Percentiles rank a stretch among this genome's conserved stretches.
phyloP scores from a whole-genome alignment of 2,888 invertebrate genomes.

The Nemapogon koenigi region DNA sequence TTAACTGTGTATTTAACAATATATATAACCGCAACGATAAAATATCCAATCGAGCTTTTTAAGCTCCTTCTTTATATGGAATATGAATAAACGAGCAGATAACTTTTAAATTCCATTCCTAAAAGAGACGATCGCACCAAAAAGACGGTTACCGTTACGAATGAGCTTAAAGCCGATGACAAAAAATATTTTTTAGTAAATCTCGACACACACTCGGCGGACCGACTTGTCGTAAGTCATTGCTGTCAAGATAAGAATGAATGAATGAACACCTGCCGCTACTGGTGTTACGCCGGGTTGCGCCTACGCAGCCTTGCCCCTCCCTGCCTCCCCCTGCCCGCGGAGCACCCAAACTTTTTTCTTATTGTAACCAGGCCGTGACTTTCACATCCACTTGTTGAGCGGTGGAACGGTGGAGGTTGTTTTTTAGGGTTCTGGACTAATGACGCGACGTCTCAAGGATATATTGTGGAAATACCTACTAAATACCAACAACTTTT shows the following conservation, averaged over 20 bases:
- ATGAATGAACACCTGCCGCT: conserved; percentile 61
- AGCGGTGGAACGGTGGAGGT: too few species aligned
- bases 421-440: too few species aligned
- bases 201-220: conserved; percentile 33
- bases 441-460: too few species aligned
- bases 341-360: not conserved
- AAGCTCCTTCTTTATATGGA: conserved; percentile 7
- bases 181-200: conserved; percentile 47
- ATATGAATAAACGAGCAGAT: conserved; percentile 33
- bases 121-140: conserved; percentile 39
- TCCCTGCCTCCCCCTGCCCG: too few species aligned
- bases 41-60: too few species aligned
- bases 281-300: conserved; percentile 58
- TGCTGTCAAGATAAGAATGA: conserved; percentile 64
- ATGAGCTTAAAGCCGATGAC: conserved; percentile 51
- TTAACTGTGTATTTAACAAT: too few species aligned
- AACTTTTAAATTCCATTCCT: conserved; percentile 42
- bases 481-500: too few species aligned
- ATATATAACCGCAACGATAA: too few species aligned
- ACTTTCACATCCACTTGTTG: too few species aligned
- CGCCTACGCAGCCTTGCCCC: conserved; percentile 32
- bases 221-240: conserved; percentile 38
- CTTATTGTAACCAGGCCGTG: too few species aligned
- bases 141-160: conserved; percentile 58
- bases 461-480: too few species aligned